These are phyloP conservation scores for Otus sunia DNA, from an alignment of 2,113 vertebrate species.

Conservation along the genomic window DNA sequence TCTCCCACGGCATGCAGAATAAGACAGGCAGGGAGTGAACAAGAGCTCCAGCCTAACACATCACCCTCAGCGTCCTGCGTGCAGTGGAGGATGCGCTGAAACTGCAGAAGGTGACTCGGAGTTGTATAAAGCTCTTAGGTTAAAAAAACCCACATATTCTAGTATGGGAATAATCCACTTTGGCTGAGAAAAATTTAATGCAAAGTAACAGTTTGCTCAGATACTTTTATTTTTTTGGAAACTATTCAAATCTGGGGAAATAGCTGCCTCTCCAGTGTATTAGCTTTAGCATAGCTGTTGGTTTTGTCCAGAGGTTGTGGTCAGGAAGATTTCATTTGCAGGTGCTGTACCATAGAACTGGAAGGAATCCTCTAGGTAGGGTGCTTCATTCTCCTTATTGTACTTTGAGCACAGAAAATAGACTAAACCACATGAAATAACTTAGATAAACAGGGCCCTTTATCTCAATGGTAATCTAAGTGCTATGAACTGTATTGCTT, in stretches of 20 bases:
- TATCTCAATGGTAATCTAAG: background rate
- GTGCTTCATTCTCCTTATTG: background rate
- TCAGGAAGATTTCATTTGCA: background rate
- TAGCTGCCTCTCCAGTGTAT: background rate
- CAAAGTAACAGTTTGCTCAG: background rate
- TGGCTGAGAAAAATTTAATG: background rate
- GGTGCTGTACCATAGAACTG: background rate
- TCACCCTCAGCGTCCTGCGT: fast-evolving
- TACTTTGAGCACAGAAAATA: background rate
- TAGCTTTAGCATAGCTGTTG: background rate
- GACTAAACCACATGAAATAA: background rate
- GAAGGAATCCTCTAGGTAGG: background rate
- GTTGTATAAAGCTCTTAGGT: background rate
- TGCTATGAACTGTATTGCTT: background rate
- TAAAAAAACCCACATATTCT: background rate
- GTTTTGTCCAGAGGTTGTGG: background rate
- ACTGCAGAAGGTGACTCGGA: fast-evolving
- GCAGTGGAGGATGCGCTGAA: background rate
- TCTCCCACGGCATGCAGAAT: fast-evolving
- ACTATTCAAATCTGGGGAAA: background rate
- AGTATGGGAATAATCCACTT: background rate
- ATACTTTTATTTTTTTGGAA: background rate
- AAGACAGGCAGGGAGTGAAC: background rate
- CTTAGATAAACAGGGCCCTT: background rate
- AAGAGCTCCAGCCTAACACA: background rate